Evolutionary conservation across 2,888 invertebrate genomes (phyloP).

Genomic region (Plebejus melissa): DNA sequence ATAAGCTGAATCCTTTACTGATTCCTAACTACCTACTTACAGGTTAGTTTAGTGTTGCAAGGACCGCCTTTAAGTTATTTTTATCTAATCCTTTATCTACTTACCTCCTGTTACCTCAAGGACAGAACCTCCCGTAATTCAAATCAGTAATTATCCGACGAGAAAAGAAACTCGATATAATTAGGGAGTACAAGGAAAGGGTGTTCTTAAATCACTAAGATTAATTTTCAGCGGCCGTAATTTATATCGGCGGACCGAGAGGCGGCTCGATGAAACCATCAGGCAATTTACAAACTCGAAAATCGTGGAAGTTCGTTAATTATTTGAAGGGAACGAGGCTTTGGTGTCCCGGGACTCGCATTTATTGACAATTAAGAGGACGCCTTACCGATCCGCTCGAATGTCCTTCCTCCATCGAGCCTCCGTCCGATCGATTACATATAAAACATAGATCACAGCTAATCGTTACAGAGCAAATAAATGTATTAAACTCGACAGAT

Average conservation of each 20-base stretch:
- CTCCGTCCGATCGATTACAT: not conserved
- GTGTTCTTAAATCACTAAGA: constrained; percentile 69
- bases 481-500: not conserved
- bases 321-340: constrained; percentile 67
- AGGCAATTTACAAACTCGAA: constrained; percentile 78
- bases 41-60: no score
- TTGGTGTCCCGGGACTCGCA: constrained; percentile 62
- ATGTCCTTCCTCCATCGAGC: not conserved
- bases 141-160: constrained; percentile 20
- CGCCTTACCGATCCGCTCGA: constrained; percentile 4
- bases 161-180: constrained; percentile 34
- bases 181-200: constrained; percentile 52
- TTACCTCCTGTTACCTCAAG: not conserved
- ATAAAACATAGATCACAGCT: not conserved
- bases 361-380: constrained; percentile 76
- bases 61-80: not conserved
- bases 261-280: constrained; percentile 73
- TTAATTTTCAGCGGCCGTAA: constrained; percentile 74
- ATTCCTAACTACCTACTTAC: no score
- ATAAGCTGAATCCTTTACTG: no score
- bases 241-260: constrained; percentile 73
- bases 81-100: not conserved
- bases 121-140: not conserved
- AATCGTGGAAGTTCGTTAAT: constrained; percentile 79
- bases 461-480: not conserved